phyloP scores from a whole-genome alignment of 2,797 vertebrate species.

The Hyperoplus immaculatus region DNA sequence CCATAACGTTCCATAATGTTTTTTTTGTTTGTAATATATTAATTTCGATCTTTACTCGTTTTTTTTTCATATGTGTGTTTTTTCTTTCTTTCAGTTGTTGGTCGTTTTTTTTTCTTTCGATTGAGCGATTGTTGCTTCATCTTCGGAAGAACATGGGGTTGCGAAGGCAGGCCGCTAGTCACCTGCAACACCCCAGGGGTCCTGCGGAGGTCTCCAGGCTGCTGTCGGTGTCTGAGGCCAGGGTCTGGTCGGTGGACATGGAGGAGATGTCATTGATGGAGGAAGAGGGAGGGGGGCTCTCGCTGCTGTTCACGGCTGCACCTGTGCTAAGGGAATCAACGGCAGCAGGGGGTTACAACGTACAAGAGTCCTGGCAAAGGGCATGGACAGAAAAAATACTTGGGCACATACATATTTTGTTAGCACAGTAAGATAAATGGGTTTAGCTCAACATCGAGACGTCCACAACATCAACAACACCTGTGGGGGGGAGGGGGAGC shows the following conservation, averaged over 20 bases:
- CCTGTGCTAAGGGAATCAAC: conserved; percentile 99
- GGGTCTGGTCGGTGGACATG: conserved; percentile 99
- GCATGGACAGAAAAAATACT: conserved; percentile 40
- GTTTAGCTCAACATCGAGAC: conserved; percentile 16
- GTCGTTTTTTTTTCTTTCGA: conserved; percentile 39
- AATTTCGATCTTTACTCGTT: conserved; percentile 54
- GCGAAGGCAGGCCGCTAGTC: conserved; percentile 99
- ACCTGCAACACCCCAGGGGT: conserved; percentile 99
- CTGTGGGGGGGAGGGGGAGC: conserved; percentile 27
- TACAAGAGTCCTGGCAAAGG: conserved; percentile 65
- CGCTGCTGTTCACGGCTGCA: conserved; percentile 99
- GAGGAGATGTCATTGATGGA: conserved; percentile 99
- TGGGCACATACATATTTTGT: conserved; percentile 4
- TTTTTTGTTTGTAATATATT: conserved; percentile 77
- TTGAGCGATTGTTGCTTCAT: conserved; percentile 82
- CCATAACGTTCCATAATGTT: conserved; percentile 63
- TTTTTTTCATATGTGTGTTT: conserved; percentile 37
- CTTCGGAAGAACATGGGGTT: conserved; percentile 99
- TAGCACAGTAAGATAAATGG: conserved; percentile 1
- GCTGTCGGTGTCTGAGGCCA: conserved; percentile 99
- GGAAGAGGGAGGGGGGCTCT: conserved; percentile 98
- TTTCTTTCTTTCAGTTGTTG: conserved; percentile 41
- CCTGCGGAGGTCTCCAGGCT: conserved; percentile 99
- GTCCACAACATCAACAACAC: conserved; percentile 44
- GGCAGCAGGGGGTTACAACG: conserved; percentile 92